phyloP scores from a whole-genome alignment of 2,888 invertebrate genomes.

The Aethes cnicana region DNA sequence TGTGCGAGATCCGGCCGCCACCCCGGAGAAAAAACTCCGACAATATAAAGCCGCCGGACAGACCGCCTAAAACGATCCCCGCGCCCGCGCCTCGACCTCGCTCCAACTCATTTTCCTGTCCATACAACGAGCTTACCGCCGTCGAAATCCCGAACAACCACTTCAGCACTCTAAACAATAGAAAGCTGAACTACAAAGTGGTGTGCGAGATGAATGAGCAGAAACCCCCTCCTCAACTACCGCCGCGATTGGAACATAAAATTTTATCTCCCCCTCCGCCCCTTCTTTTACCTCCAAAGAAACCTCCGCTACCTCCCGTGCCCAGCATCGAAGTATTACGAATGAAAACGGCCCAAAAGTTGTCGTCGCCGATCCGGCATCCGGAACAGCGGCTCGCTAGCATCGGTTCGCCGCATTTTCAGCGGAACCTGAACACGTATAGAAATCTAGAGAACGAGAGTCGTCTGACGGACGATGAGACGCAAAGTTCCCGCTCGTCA shows the following conservation, averaged over 20 bases:
- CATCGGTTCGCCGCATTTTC: conserved; percentile 85
- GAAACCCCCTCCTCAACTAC: conserved; percentile 77
- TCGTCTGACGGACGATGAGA: conserved; percentile 62
- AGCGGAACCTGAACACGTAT: conserved; percentile 82
- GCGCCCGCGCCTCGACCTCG: conserved; percentile 78
- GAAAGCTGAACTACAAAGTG: conserved; percentile 71
- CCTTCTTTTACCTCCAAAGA: conserved; percentile 84
- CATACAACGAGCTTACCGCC: conserved; percentile 68
- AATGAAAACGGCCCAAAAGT: conserved; percentile 76
- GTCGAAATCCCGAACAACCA: conserved; percentile 72
- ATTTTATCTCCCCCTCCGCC: conserved; percentile 76
- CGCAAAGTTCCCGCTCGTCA: conserved; percentile 51
- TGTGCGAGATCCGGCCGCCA: conserved; percentile 84
- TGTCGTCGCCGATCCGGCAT: conserved; percentile 66
- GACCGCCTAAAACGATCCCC: conserved; percentile 85
- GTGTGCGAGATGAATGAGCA: conserved; percentile 74
- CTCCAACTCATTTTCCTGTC: conserved; percentile 80
- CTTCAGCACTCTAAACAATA: conserved; percentile 72
- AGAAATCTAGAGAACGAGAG: conserved; percentile 81
- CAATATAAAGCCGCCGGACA: conserved; percentile 83
- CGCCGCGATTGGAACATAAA: conserved; percentile 71
- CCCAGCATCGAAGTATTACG: conserved; percentile 84
- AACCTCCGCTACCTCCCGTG: conserved; percentile 88
- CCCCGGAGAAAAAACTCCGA: conserved; percentile 83
- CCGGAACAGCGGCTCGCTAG: conserved; percentile 81